These are phyloP conservation scores for Chymomyza amoena DNA, from an alignment of 2,888 invertebrate species.

Conservation along the genomic window DNA sequence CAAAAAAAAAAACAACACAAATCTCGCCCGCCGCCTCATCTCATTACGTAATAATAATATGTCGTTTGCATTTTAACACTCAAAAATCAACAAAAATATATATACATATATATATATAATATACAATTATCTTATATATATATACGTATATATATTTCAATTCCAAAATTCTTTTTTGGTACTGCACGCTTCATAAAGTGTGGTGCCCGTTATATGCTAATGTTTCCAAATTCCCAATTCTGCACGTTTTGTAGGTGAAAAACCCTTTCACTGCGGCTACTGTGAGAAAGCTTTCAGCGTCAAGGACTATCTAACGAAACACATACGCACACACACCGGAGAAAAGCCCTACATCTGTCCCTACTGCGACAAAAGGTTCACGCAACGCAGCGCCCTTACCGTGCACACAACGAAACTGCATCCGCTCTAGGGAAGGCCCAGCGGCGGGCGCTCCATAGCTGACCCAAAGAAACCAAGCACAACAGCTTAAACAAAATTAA, in stretches of 20 bases:
- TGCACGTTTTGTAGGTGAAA: conserved; percentile 72
- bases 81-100: conserved; percentile 29
- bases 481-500: conserved; percentile 31
- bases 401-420: conserved; percentile 78
- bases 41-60: conserved; percentile 72
- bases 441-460: conserved; percentile 60
- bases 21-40: conserved; percentile 59
- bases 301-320: conserved; percentile 78
- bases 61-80: conserved; percentile 66
- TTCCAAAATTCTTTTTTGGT: conserved; percentile 62
- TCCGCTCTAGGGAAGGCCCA: conserved; percentile 76
- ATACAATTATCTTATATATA: conserved; percentile 23
- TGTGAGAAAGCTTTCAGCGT: conserved; percentile 78
- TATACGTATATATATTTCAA: conserved; percentile 42
- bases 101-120: conserved; percentile 43
- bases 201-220: conserved; percentile 39
- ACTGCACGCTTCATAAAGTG: conserved; percentile 55
- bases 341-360: conserved; percentile 78
- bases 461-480: conserved; percentile 57
- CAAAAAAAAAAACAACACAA: conserved; percentile 16
- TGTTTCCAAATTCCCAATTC: conserved; percentile 11
- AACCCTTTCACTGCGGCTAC: conserved; percentile 76
- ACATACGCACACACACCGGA: conserved; percentile 78
- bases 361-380: conserved; percentile 77
- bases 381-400: conserved; percentile 77